Conservation (phyloP, 2,113 vertebrate species). For the Bubo blakistoni region DNA sequence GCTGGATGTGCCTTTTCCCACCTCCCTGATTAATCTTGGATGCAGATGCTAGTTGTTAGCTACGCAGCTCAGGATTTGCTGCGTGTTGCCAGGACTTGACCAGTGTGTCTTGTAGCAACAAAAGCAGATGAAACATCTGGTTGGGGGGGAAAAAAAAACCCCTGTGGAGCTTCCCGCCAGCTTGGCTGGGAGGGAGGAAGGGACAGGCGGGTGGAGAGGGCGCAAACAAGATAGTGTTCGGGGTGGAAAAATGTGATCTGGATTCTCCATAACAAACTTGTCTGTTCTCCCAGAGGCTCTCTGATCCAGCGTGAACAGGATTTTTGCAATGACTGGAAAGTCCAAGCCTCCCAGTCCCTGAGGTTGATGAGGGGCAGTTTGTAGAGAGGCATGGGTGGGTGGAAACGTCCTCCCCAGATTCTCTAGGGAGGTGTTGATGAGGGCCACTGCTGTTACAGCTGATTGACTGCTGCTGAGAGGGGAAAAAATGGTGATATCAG, state of each 20-base stretch:
- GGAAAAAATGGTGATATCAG: not conserved
- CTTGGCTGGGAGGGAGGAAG: not conserved
- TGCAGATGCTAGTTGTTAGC: not conserved
- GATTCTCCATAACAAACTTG: not conserved
- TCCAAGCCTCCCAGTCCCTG: not conserved
- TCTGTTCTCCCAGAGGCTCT: not conserved
- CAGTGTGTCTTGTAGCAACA: not conserved
- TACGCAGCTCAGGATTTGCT: not conserved
- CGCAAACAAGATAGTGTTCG: not conserved
- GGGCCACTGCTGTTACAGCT: not conserved
- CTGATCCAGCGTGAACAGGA: accelerated
- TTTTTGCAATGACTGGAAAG: not conserved
- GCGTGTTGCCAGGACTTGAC: not conserved
- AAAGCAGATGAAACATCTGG: slow-evolving; percentile 8
- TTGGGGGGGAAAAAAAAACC: accelerated
- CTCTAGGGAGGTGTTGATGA: not conserved
- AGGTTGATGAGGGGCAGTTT: not conserved
- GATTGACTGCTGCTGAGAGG: not conserved
- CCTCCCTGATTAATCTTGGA: slow-evolving; percentile 1
- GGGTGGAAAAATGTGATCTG: not conserved
- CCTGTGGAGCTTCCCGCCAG: not conserved
- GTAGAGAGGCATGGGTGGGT: not conserved
- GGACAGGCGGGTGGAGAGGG: not conserved
- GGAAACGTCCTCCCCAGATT: not conserved
- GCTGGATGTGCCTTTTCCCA: not conserved